Evolutionary conservation across 2,797 vertebrate genomes (phyloP).

Genomic region (Sebastolobus altivelis): DNA sequence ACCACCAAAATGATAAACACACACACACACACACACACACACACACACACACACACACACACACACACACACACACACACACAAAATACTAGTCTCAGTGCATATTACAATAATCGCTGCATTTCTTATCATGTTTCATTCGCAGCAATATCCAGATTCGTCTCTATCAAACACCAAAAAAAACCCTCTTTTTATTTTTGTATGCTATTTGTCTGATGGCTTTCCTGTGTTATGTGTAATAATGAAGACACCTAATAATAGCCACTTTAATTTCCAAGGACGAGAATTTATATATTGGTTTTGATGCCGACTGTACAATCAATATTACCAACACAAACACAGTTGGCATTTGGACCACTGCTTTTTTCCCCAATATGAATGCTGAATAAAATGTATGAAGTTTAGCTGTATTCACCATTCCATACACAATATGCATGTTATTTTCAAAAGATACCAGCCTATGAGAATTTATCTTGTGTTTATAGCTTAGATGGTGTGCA

Average conservation of each 20-base stretch:
- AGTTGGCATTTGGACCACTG: conserved; percentile 13
- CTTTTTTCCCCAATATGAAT: not conserved
- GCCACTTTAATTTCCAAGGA: conserved; percentile 19
- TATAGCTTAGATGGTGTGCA: not conserved
- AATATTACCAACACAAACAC: conserved; percentile 18
- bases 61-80: conserved; percentile 31
- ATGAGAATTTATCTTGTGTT: not conserved
- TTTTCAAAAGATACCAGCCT: conserved; percentile 8
- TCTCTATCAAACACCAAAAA: conserved; percentile 27
- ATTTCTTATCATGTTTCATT: conserved; percentile 49
- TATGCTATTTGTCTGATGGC: conserved; percentile 13
- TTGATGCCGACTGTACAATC: conserved; percentile 26
- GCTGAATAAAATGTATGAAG: conserved; percentile 5
- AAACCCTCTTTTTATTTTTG: not conserved
- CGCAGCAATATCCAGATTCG: conserved; percentile 28
- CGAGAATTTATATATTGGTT: conserved; percentile 16
- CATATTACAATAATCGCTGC: conserved; percentile 55
- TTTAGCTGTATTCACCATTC: not conserved
- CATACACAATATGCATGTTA: not conserved
- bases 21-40: conserved; percentile 1
- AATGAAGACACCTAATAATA: conserved; percentile 28
- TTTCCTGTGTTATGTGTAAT: not conserved
- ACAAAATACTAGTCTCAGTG: conserved; percentile 32
- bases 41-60: conserved; percentile 14
- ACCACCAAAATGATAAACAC: conserved; percentile 41